Evolutionary conservation across 2,113 vertebrate species (phyloP), one percentile per base, ranked within the genome.

Genomic region (Pachycephala philippinensis): DNA sequence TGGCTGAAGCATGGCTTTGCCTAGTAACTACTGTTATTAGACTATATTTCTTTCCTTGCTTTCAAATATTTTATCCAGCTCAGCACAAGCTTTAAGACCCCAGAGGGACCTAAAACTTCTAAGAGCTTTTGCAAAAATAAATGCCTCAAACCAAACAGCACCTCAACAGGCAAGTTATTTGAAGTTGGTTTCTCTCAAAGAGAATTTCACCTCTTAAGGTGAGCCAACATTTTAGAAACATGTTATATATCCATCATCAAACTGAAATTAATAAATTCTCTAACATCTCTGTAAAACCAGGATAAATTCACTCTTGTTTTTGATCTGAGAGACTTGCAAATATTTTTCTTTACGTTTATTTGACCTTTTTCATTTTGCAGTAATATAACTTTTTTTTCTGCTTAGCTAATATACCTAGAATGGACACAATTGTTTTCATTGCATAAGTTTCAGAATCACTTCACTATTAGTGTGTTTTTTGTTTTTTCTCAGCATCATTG

Each of bases 1-100:
- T 76, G 9, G 76, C 44, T 95, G 76, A 79, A 90, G 68, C 59
- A 79, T 24, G 33, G 19, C 31, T 96, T 93, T 95, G 24, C 56
- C 80, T 86, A 71, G 76, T 84, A 92, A 84, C 89, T 90, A 33
- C 7, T 77, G 66, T 91, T 95, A 88, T 86, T 96, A 96, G 63
- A 75, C 42, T 85, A 12, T 60, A 93, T 95, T 92, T 96, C 54
- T 77, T 95, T 84, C 53, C 61, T 93, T 17, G 20, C 54, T 91
- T 97, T 83, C 94, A 95, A 95, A 80, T 76, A 94, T 77, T 87
- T 91, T 77, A 90, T 90, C 80, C 78, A 83, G 39, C 39, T 85
- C 56, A 86, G 78, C 37, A 80, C 35, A 81, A 66, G 35, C 22
- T 82, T 89, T 77, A 91, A 85, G 66, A 69, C 17, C 27, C 47